phyloP scores from a whole-genome alignment of 2,113 vertebrate genomes.

The Brachirus orientalis region DNA sequence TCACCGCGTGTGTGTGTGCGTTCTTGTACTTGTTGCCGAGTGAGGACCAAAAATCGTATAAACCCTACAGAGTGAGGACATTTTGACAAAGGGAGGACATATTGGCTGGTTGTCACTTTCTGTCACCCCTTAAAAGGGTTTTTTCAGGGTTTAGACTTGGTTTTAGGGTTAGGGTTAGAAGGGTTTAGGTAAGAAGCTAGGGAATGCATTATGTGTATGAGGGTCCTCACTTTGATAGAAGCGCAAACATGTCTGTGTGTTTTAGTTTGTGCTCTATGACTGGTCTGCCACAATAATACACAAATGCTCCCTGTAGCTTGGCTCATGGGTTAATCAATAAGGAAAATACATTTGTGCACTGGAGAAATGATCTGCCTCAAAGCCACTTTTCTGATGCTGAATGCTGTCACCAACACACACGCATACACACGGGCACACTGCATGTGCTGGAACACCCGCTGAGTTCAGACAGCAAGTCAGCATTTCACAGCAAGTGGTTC shows the following conservation, averaged over 20 bases:
- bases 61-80: no score
- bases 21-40: no score
- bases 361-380: slow-evolving; percentile 41
- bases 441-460: slow-evolving; percentile 38
- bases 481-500: slow-evolving; percentile 53
- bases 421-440: background rate
- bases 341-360: slow-evolving; percentile 37
- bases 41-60: no score
- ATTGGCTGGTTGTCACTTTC: no score
- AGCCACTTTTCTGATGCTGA: slow-evolving; percentile 34
- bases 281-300: slow-evolving; percentile 33
- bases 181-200: no score
- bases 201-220: no score
- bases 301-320: slow-evolving; percentile 34
- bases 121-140: no score
- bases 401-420: background rate
- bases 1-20: background rate
- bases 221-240: no score
- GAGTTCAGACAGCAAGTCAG: slow-evolving; percentile 68
- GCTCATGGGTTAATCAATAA: slow-evolving; percentile 54
- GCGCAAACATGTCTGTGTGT: background rate
- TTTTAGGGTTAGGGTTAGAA: no score
- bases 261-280: background rate
- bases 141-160: no score
- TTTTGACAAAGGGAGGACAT: no score